Evolutionary conservation across 2,888 invertebrate species (phyloP), one percentile per base, ranked within the genome.

Genomic region (Drosophila falleni): DNA sequence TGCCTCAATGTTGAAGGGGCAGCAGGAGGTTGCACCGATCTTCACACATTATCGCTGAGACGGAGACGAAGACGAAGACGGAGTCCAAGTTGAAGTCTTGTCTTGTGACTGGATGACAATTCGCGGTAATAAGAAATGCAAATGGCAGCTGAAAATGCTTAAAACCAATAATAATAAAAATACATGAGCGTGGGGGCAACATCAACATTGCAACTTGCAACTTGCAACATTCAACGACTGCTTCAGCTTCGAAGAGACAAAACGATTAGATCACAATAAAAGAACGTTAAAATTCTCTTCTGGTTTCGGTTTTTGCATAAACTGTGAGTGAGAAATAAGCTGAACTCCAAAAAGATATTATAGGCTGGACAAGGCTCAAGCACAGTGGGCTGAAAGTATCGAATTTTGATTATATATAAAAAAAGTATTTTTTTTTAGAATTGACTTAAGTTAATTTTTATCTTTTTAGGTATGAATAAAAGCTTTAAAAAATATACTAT

Each of bases 131-230:
- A 86, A 80, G 80, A 74, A 86, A 81, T 78, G 74, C 87, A 89
- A 86, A 86, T 85, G 88, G 68, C 88, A 88, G 70, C 55, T 67
- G 78, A 70, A 80, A 89, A 82, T 74, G 87, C 89, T 76, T 71
- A 67, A 72, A 83, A 69, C 87, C 87, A 89, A 87, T 87, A 87
- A 89, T 87, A 87, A 87, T 89, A 87, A 87, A 87, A 90, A 72
- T 74, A 83, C 89, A 89, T 66, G 71, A 85, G 86, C 88, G 84
- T 85, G 84, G 89, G 84, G 89, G 84, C 76, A 56, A 74, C 69
- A 55, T 15, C 60, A 51, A 51, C 64, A n/a, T 53, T 46, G 42
- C 61, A 55, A 65, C 68, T 64, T 54, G 50, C 63, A 65, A 69
- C 82, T 67, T 65, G 54, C 62, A 64, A 71, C 49, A 16, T 15